Evolutionary conservation across 2,113 vertebrate genomes (phyloP).

Genomic region (Morphnarchus princeps): DNA sequence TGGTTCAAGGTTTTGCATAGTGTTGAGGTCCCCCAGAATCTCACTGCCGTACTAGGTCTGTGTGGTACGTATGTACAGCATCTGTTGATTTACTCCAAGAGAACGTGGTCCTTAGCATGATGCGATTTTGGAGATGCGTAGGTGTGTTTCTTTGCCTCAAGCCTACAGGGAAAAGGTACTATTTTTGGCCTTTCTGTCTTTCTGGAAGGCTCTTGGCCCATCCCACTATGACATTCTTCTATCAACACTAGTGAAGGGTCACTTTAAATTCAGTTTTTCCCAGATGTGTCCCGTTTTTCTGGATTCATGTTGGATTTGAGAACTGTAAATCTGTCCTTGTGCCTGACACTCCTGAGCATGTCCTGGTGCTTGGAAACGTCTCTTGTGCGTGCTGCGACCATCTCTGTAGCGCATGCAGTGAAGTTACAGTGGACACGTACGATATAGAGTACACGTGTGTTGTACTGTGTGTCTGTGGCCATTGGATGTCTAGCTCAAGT

Average conservation of each 20-base stretch:
- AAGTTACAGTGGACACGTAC: fast-evolving
- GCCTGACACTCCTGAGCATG: neutral
- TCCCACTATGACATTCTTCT: neutral
- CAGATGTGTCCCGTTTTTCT: neutral
- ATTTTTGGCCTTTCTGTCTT: neutral
- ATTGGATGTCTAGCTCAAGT: neutral
- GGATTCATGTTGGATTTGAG: neutral
- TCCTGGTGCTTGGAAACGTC: neutral
- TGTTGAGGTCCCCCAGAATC: neutral
- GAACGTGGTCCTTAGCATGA: neutral
- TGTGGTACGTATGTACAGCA: neutral
- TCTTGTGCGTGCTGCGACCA: neutral
- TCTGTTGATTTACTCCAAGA: neutral
- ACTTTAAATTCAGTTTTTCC: neutral
- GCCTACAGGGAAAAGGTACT: neutral
- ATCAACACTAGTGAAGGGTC: neutral
- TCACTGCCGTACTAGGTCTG: neutral
- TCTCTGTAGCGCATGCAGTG: neutral
- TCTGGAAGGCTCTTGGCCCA: neutral
- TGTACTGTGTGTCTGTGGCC: neutral
- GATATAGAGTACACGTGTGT: neutral
- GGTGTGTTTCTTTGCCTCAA: neutral
- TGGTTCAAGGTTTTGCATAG: neutral
- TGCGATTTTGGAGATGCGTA: neutral
- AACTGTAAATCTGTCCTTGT: neutral